These are phyloP conservation scores for Machaerirhynchus nigripectus DNA, from an alignment of 2,113 vertebrate genomes.

Conservation along the genomic window DNA sequence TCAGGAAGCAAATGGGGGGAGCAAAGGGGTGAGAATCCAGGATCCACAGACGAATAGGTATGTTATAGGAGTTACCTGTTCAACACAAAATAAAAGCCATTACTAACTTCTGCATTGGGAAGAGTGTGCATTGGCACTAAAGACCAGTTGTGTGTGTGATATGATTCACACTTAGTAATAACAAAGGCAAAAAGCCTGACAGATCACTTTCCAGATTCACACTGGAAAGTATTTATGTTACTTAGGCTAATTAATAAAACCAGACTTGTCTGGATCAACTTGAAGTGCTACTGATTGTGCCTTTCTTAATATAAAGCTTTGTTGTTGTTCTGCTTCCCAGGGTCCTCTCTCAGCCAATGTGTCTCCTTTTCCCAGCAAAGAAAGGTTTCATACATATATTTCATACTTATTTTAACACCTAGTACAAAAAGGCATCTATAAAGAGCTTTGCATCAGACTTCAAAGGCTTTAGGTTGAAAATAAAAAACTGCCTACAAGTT, in stretches of 20 bases:
- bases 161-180: not conserved
- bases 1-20: constrained; percentile 91
- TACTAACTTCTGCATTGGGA: not conserved
- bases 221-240: not conserved
- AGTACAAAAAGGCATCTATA: not conserved
- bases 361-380: not conserved
- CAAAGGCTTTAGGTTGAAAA: not conserved
- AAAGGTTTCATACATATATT: not conserved
- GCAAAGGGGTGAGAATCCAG: constrained; percentile 95
- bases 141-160: not conserved
- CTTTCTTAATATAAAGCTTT: not conserved
- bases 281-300: not conserved
- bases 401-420: not conserved
- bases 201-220: not conserved
- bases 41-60: constrained; percentile 91
- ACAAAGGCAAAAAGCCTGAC: not conserved
- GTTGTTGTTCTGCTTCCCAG: not conserved
- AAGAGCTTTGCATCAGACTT: not conserved
- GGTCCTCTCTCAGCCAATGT: rapidly evolving
- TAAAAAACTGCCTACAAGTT: not conserved
- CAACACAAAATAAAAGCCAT: constrained; percentile 49
- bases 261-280: not conserved
- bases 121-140: not conserved
- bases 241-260: not conserved
- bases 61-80: constrained; percentile 88